Conservation (phyloP, 2,797 vertebrate species). For the Spea hammondii region DNA sequence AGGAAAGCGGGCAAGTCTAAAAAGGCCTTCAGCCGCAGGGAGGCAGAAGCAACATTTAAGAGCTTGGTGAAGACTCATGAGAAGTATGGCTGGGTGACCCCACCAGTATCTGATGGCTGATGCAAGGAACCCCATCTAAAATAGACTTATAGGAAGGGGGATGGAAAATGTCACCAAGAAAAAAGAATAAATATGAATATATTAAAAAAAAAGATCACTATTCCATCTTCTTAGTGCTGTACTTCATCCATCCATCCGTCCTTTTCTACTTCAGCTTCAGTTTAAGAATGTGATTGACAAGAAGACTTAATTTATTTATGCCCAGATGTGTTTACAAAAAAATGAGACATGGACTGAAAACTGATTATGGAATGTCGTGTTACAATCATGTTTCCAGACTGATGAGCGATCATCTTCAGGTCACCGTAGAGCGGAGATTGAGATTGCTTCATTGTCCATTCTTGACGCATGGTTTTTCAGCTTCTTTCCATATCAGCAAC, state of each 20-base stretch:
- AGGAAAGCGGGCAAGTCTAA: conserved; percentile 98
- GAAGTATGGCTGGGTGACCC: conserved; percentile 99
- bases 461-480: conserved; percentile 57
- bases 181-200: conserved; percentile 55
- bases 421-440: conserved; percentile 69
- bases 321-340: conserved; percentile 72
- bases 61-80: conserved; percentile 99
- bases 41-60: conserved; percentile 98
- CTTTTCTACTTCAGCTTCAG: conserved; percentile 78
- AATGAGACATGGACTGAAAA: conserved; percentile 49
- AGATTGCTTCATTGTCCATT: conserved; percentile 62
- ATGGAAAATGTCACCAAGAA: conserved; percentile 58
- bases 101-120: conserved; percentile 98
- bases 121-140: conserved; percentile 31
- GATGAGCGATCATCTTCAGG: conserved; percentile 67
- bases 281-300: conserved; percentile 74
- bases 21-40: conserved; percentile 98
- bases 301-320: conserved; percentile 77
- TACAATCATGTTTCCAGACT: conserved; percentile 68
- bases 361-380: conserved; percentile 52
- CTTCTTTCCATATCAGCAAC: conserved; percentile 70
- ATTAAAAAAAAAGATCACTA: conserved; percentile 61
- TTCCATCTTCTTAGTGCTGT: conserved; percentile 70
- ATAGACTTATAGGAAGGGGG: conserved; percentile 35
- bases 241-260: conserved; percentile 59